phyloP scores from a whole-genome alignment of 2,113 vertebrate species.

The human region GRCh38 chr11:123228001-123228500 shows the following conservation, averaged over 20 bases:
- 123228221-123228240: background rate
- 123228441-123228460: background rate
- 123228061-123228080: background rate
- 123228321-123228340: background rate
- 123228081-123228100: background rate
- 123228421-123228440: background rate
- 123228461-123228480: background rate
- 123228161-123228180: background rate
- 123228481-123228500: background rate
- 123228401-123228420: background rate
- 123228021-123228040: background rate
- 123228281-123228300: background rate
- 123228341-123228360: background rate
- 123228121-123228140: background rate
- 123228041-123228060: background rate
- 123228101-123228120: background rate
- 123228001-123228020: background rate
- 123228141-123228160: background rate
- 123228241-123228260: background rate
- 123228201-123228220: background rate
- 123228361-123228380: background rate
- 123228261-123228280: background rate
- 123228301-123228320: accelerated
- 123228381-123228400: background rate
- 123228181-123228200: background rate